Base-by-base conservation (phyloP, 2,888 invertebrate genomes). In the Stenoptilia bipunctidactyla region DNA sequence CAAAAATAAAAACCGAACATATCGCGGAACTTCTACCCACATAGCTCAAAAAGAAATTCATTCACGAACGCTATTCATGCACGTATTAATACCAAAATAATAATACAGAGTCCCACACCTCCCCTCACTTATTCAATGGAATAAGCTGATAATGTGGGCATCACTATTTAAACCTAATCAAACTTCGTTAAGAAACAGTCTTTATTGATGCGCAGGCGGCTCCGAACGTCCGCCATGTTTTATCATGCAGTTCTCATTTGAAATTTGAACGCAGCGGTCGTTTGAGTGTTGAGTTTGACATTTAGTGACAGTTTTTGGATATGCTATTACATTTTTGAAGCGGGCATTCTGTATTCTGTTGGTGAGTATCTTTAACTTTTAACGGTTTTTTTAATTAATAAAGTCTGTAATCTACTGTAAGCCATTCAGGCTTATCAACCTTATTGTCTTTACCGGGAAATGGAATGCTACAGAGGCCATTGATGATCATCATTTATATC, bases 91-190 rank as follows among this genome's bases (percentile, higher is more conserved):
- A 35, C 15, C 15, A 9, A 35, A 35, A n/a, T 13, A 20, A 20
- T 20, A 20, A 30, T 34, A 33, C 25, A 30, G 8, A 25, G 30
- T 30, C 30, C 30, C 30, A 60, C 53, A 63, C 64, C 61, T 70
- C 64, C 20, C 20, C 20, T 3, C 20, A 20, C 65, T 65, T 64
- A 63, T 66, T 79, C 77, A 84, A 86, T 85, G 69, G 68, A 84
- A 77, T 85, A 84, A 84, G 82, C 84, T 85, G 84, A 85, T 86
- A 83, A 83, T 79, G 66, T 77, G 75, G 70, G 75, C 73, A 73
- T 69, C 69, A 72, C 87, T 87, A 87, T 87, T 87, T 87, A 86
- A 87, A 86, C 83, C 82, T 87, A 87, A 87, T 87, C 87, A 87
- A 85, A 79, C 68, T 73, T 80, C 67, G 84, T 86, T 86, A 86